Evolutionary conservation across 2,797 vertebrate species (phyloP).

Genomic region (Sebastes hopkinsi): DNA sequence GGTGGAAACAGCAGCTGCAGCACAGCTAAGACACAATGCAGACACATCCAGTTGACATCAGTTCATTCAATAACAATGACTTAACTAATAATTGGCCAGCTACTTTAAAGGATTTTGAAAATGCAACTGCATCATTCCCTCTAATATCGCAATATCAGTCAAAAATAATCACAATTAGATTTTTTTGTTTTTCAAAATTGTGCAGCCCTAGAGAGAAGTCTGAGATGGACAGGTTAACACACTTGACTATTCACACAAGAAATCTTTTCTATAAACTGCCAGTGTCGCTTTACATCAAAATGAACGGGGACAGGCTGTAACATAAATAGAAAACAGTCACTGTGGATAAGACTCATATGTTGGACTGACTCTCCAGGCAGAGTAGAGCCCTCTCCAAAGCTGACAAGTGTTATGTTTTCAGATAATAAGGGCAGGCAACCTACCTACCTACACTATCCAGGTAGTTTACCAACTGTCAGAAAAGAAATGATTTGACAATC

Average conservation of each 20-base stretch:
- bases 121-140: neutral
- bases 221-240: neutral
- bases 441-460: too few relatives aligned
- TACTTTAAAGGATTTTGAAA: neutral
- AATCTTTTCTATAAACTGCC: neutral
- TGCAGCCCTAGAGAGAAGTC: too few relatives aligned
- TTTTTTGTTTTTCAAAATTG: too few relatives aligned
- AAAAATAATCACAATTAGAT: too few relatives aligned
- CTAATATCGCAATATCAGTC: too few relatives aligned
- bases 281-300: neutral
- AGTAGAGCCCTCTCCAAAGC: neutral
- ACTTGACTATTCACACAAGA: neutral
- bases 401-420: neutral
- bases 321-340: neutral
- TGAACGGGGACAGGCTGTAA: neutral
- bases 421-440: neutral
- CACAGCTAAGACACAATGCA: neutral
- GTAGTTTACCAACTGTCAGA: neutral
- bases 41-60: neutral
- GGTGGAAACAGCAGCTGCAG: slow-evolving; percentile 4
- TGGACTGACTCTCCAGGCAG: neutral
- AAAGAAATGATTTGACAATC: rapidly evolving
- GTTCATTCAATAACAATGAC: neutral
- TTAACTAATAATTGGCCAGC: neutral
- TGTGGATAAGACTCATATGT: neutral